Evolutionary conservation across 1,140 invertebrate genomes (phyloP), one percentile per base, ranked within the genome.

Genomic region (Eriosoma lanigerum): DNA sequence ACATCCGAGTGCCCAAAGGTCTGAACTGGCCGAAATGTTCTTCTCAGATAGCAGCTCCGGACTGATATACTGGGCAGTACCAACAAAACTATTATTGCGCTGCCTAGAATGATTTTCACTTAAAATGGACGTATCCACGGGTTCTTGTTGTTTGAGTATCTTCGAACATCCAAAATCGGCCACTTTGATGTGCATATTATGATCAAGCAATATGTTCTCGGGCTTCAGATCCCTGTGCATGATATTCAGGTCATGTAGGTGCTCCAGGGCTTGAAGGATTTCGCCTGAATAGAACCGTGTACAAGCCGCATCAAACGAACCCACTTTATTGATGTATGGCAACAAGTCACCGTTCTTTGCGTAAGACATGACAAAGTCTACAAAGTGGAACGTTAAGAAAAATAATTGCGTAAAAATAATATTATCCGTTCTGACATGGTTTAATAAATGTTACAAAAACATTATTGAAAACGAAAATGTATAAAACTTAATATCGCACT

Each of bases 41-140:
- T 94, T 92, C 84, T 95, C 92, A 46, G 92, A 92, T 4, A 99
- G 87, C 19, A 99, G 88, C 87, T 99, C 98, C 9, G 98, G 98
- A 62, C 96, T 97, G 0, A 99, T 96, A 87, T 99, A 99, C 85
- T 99, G 97, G 0, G 98, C 97, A 19, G 98, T 99, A n/a, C 98
- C 97, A 8, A 98, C 96, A 87, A 99, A 98, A 84, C 96, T 98
- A 84, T 93, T 94, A 83, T 89, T 89, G 72, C 93, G 86, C 78
- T 86, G 85, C 81, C 88, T 84, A 81, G 86, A 82, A 83, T 86
- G 84, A 15, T 85, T 83, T 24, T 86, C 85, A 9, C 85, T 85
- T 82, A 86, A 83, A 29, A 64, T 70, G 60, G 6, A 83, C 70
- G 21, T 84, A 50, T 84, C 81, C 75, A 80, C 83, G 75, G 32